Percentiles rank a stretch among this genome's conserved stretches.
Evolutionary conservation across 2,113 vertebrate genomes (phyloP).

Genomic region (Meleagris gallopavo): DNA sequence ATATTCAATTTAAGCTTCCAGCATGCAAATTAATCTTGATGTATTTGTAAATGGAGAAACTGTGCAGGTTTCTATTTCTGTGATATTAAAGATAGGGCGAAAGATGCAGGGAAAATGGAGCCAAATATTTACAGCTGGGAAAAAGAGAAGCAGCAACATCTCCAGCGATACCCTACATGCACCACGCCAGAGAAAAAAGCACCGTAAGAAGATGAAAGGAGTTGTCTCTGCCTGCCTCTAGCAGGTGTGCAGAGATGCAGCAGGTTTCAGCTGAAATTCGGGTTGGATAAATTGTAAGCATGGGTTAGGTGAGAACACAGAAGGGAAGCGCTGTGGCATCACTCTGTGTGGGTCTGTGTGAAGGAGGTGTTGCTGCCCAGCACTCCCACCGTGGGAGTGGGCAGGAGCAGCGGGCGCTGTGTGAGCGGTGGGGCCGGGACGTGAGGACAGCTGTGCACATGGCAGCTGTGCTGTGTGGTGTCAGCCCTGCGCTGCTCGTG

Average conservation of each 20-base stretch:
- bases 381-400: neutral
- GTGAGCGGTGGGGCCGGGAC: accelerated
- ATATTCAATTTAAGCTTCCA: conserved; percentile 70
- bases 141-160: conserved; percentile 40
- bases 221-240: conserved; percentile 1
- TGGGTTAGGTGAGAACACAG: neutral
- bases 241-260: neutral
- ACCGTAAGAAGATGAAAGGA: neutral
- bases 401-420: neutral
- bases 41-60: conserved; percentile 42
- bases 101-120: conserved; percentile 45
- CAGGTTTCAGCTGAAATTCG: neutral
- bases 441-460: accelerated
- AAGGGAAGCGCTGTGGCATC: neutral
- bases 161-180: neutral
- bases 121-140: conserved; percentile 55
- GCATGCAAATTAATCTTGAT: conserved; percentile 69
- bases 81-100: conserved; percentile 20
- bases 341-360: too few relatives aligned
- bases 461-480: neutral
- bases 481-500: neutral
- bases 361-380: neutral
- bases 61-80: conserved; percentile 56
- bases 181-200: neutral
- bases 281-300: neutral